Percentiles rank a stretch among this genome's conserved stretches.
Evolutionary conservation across 2,113 vertebrate species (phyloP).

Genomic region (Salvator merianae): DNA sequence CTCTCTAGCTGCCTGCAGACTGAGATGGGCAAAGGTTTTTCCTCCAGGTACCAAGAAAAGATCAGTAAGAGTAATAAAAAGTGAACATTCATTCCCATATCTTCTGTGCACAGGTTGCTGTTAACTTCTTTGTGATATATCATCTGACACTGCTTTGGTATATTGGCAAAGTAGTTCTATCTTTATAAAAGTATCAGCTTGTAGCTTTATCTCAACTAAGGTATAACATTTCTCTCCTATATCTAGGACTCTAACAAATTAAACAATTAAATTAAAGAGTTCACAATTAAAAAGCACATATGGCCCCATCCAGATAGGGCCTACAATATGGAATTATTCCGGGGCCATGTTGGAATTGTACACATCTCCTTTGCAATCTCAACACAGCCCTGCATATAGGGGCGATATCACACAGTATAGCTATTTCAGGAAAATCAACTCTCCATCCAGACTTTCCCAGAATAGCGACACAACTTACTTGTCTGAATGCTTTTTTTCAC

Average conservation of each 20-base stretch:
- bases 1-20: background rate
- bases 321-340: too few species aligned
- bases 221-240: background rate
- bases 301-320: too few species aligned
- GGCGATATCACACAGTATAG: too few species aligned
- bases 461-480: too few species aligned
- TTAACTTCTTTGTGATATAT: background rate
- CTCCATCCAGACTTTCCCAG: too few species aligned
- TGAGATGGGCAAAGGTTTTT: background rate
- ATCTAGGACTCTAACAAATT: background rate
- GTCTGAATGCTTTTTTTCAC: too few species aligned
- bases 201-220: background rate
- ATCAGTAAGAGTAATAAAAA: background rate
- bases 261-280: conserved; percentile 1
- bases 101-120: background rate
- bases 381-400: too few species aligned
- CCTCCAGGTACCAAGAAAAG: background rate
- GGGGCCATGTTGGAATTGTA: too few species aligned
- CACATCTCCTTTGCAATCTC: too few species aligned
- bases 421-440: too few species aligned
- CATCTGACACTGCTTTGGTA: background rate
- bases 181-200: background rate
- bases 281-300: background rate
- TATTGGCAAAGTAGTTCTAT: background rate
- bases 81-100: background rate